These are phyloP conservation scores for Dryomyza anilis DNA, from an alignment of 2,888 invertebrate genomes.

Conservation along the genomic window DNA sequence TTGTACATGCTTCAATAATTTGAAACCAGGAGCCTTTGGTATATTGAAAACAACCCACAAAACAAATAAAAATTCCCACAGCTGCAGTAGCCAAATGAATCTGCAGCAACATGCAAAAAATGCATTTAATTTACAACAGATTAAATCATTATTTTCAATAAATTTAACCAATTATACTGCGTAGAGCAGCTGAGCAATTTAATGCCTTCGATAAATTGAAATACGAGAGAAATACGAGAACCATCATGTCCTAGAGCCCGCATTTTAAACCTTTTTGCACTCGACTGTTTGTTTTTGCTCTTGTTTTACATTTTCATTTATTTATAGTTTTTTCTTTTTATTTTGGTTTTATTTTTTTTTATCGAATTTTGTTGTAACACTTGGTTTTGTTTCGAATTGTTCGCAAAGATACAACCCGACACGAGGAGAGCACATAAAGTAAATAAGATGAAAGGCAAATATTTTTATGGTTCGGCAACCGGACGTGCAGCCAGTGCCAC, in stretches of 20 bases:
- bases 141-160: conserved; percentile 26
- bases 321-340: background rate
- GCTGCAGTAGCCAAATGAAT: background rate
- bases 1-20: no score
- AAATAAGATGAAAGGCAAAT: conserved; percentile 30
- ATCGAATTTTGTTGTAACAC: background rate
- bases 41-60: background rate
- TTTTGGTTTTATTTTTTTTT: background rate
- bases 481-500: background rate
- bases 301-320: background rate
- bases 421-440: conserved; percentile 19
- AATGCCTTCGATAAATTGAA: conserved; percentile 20
- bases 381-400: background rate
- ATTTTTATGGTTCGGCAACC: conserved; percentile 22
- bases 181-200: conserved; percentile 21
- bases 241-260: conserved; percentile 19
- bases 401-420: conserved; percentile 17
- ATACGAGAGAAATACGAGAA: conserved; percentile 1
- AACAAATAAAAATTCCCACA: background rate
- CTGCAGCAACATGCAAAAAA: background rate
- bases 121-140: conserved; percentile 16
- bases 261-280: conserved; percentile 22
- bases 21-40: no score
- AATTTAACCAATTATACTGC: conserved; percentile 18
- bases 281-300: conserved; percentile 3